A percentile compares a stretch with the other conserved stretches of the same genome.
These are phyloP conservation scores for Lycaon pictus DNA, from an alignment of 2,113 vertebrate genomes.

Conservation along the genomic window DNA sequence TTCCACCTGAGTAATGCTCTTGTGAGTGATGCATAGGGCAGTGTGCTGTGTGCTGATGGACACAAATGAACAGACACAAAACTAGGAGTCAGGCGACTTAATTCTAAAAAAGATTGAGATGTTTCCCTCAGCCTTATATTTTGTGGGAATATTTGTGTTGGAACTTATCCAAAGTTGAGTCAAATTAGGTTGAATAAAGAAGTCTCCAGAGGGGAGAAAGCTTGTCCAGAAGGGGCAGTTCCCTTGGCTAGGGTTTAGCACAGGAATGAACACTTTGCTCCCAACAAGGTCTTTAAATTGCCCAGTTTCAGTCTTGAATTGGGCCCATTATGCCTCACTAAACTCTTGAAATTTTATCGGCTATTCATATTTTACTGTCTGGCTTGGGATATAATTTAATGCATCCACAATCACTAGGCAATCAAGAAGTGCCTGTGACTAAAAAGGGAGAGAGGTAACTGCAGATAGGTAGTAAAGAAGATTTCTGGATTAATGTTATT, in stretches of 20 bases:
- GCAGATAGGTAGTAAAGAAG: background rate
- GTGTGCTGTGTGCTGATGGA: background rate
- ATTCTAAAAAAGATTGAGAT: slow-evolving; percentile 12
- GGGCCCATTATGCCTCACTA: slow-evolving; percentile 12
- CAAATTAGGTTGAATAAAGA: slow-evolving; percentile 29
- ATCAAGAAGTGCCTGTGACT: slow-evolving; percentile 24
- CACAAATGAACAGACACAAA: background rate
- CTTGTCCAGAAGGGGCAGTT: slow-evolving; percentile 3
- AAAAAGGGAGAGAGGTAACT: background rate
- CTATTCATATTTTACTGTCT: slow-evolving; percentile 61
- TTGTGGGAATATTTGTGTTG: slow-evolving; percentile 54
- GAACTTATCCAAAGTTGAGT: slow-evolving; percentile 58
- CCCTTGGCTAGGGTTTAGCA: background rate
- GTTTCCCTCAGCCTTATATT: background rate
- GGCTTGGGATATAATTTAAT: slow-evolving; percentile 52
- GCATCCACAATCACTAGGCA: background rate
- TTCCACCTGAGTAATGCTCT: background rate
- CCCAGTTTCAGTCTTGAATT: slow-evolving; percentile 39
- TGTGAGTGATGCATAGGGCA: background rate
- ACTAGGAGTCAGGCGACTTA: background rate
- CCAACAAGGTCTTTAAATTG: background rate
- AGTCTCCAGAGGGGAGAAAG: background rate
- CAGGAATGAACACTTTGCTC: slow-evolving; percentile 4
- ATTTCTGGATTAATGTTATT: slow-evolving; percentile 12
- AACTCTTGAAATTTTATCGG: slow-evolving; percentile 54